phyloP scores from a whole-genome alignment of 2,797 vertebrate genomes.

The Neoniphon sammara region DNA sequence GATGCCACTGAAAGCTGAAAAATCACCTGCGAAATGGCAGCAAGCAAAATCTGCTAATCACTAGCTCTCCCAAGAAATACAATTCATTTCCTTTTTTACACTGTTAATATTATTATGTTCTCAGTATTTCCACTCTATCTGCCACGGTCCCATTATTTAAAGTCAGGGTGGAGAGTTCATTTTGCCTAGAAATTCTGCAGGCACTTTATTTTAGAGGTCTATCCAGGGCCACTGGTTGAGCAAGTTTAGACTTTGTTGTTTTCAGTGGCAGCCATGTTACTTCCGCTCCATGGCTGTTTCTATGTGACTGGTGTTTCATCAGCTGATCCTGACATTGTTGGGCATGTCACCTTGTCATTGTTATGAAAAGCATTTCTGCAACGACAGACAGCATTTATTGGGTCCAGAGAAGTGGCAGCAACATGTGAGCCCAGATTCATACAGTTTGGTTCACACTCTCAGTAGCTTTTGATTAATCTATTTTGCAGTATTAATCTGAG shows the following conservation, averaged over 20 bases:
- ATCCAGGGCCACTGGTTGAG: background rate
- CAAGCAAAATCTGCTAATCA: background rate
- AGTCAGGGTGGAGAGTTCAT: too few relatives aligned
- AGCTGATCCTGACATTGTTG: conserved; percentile 2
- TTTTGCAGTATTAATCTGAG: too few relatives aligned
- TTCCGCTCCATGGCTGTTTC: conserved; percentile 3
- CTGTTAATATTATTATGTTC: background rate
- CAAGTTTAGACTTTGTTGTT: background rate
- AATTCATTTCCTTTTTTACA: background rate
- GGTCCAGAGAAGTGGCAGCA: background rate
- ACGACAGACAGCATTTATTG: background rate
- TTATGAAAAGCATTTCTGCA: background rate
- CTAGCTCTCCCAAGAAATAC: background rate
- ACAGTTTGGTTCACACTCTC: background rate
- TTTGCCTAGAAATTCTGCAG: too few relatives aligned
- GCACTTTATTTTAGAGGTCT: background rate
- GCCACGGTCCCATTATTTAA: too few relatives aligned
- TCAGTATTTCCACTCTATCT: too few relatives aligned
- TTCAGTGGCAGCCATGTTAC: background rate
- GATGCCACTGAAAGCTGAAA: background rate
- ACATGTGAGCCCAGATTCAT: background rate
- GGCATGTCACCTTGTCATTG: background rate
- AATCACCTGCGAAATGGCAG: background rate
- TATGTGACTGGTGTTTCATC: background rate
- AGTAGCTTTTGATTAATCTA: background rate